These are phyloP conservation scores for Drosophila maculinotata DNA, from an alignment of 2,888 invertebrate genomes.

Conservation along the genomic window DNA sequence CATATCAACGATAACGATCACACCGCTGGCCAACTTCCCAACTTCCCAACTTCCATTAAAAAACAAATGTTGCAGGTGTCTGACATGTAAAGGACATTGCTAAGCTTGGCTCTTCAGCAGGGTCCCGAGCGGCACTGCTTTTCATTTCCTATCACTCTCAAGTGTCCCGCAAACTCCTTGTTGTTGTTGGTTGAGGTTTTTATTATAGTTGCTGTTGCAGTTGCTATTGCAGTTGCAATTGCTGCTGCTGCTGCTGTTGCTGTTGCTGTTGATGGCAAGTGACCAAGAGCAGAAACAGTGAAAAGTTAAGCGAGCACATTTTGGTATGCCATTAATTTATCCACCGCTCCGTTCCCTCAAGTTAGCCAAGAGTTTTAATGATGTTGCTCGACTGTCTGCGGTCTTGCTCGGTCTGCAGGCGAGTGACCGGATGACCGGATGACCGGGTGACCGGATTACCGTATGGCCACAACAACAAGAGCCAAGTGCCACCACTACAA, in stretches of 20 bases:
- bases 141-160: slow-evolving; percentile 21
- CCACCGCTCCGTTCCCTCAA: slow-evolving; percentile 11
- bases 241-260: neutral
- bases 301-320: slow-evolving; percentile 71
- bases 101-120: slow-evolving; percentile 6
- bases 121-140: slow-evolving; percentile 3
- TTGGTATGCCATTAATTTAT: slow-evolving; percentile 35
- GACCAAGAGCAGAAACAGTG: slow-evolving; percentile 45
- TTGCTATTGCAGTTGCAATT: neutral
- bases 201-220: slow-evolving; percentile 8
- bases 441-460: slow-evolving; percentile 63
- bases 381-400: slow-evolving; percentile 68
- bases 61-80: slow-evolving; percentile 5
- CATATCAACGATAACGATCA: no score
- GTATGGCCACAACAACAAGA: slow-evolving; percentile 57
- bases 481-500: slow-evolving; percentile 24
- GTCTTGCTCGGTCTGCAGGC: slow-evolving; percentile 25
- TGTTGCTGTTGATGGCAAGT: slow-evolving; percentile 30
- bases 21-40: no score
- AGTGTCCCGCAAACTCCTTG: slow-evolving; percentile 18
- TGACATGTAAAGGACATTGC: slow-evolving; percentile 19
- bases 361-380: slow-evolving; percentile 63
- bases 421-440: slow-evolving; percentile 64
- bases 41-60: no score
- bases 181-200: slow-evolving; percentile 15